Base-by-base conservation (phyloP, 2,888 invertebrate species). In the Drosophila nigricruria region DNA sequence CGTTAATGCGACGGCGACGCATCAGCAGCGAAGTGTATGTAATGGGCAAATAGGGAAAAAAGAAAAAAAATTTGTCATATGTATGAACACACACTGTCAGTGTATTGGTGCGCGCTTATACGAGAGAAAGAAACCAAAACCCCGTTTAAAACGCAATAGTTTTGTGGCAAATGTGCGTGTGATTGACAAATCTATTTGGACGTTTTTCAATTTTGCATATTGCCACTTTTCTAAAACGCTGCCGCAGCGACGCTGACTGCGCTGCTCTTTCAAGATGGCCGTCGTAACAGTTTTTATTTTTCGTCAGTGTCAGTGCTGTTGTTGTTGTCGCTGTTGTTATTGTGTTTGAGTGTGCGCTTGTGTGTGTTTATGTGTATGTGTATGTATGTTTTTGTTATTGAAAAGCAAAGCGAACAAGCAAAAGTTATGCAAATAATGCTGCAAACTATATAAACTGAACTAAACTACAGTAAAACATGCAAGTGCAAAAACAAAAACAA, bases 181-280 rank as follows among this genome's bases (percentile, higher is more conserved):
- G 25, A 62, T 69, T 74, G 34, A 63, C 52, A 71, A 79, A 75
- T 62, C 45, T 65, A 69, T 72, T 74, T 70, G 69, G 58, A 34
- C 60, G n/a, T 60, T 65, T 79, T 85, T 59, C 52, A 66, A 79
- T 79, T 88, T 82, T 70, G 84, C 79, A 81, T 81, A 78, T 63
- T 72, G 75, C 43, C 60, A 63, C 69, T 77, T 67, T 65, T 73
- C 36, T 34, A 36, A 71, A 59, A 53, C 61, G 45, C 69, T 64
- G 68, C 56, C 54, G 61, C 70, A 65, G 68, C 60, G 57, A 69
- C 71, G 66, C 65, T 78, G 64, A 49, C 66, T 65, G 74, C 76
- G 73, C 76, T 79, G 78, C 81, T 90, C 80, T 90, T 91, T 83
- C 91, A 92, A 92, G 91, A 92, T 92, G 92, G 92, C 92, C 91